Conservation (phyloP, 1,140 invertebrate species). For the Lordiphosa stackelbergi region DNA sequence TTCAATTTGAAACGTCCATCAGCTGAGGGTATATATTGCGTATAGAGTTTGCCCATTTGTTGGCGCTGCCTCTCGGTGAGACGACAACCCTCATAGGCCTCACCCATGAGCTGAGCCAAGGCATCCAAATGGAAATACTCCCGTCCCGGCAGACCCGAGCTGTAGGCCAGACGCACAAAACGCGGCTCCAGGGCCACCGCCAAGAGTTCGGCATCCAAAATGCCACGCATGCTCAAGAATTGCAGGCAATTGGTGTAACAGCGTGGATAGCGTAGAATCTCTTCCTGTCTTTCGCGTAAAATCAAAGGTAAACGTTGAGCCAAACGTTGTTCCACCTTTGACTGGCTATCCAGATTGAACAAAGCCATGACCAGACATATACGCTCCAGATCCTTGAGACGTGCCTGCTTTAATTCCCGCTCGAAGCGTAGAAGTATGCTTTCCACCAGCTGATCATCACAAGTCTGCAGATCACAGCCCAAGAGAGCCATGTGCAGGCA, state of each 20-base stretch:
- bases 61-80: slow-evolving; percentile 69
- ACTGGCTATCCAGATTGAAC: slow-evolving; percentile 77
- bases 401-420: slow-evolving; percentile 56
- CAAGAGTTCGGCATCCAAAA: slow-evolving; percentile 79
- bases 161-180: slow-evolving; percentile 76
- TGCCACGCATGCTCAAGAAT: slow-evolving; percentile 77
- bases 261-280: slow-evolving; percentile 77
- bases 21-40: slow-evolving; percentile 76
- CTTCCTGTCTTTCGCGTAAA: slow-evolving; percentile 76
- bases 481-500: slow-evolving; percentile 79
- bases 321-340: slow-evolving; percentile 69
- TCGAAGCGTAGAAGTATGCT: slow-evolving; percentile 75
- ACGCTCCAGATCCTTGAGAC: slow-evolving; percentile 83
- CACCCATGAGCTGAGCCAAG: slow-evolving; percentile 78
- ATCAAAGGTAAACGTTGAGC: slow-evolving; percentile 77
- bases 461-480: slow-evolving; percentile 77
- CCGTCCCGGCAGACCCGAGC: slow-evolving; percentile 55
- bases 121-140: slow-evolving; percentile 80
- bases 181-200: slow-evolving; percentile 73
- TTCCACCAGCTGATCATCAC: slow-evolving; percentile 70
- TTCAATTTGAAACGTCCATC: slow-evolving; percentile 76
- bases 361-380: slow-evolving; percentile 78
- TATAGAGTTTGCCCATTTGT: slow-evolving; percentile 77
- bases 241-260: slow-evolving; percentile 77
- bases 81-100: slow-evolving; percentile 78